Evolutionary conservation across 1,140 invertebrate genomes (phyloP), one percentile per base, ranked within the genome.

Genomic region (Aphis craccivora): DNA sequence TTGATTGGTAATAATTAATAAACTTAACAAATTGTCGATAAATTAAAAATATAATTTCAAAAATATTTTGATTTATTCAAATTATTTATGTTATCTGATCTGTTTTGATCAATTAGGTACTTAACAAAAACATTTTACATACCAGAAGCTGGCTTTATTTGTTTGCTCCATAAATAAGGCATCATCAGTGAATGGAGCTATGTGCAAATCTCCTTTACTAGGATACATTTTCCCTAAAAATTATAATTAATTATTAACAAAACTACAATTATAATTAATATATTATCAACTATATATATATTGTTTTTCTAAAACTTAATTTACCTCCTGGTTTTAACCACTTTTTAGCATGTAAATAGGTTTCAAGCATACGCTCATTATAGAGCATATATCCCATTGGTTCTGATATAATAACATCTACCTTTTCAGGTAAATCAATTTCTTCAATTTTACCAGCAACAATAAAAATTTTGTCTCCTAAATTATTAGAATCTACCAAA

Each of bases 361-460:
- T 99, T 96, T 99, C 99, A 94, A 99, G 96, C 99, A 99, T 99
- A 94, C 99, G 96, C 95, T 99, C 99, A 96, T 99, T 99, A 95
- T 99, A 99, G 23, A 99, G 96, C 99, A 99, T 99, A 95, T 99
- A 99, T 48, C 99, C 99, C 99, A 99, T 99, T 1, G 99, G 99
- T 96, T 99, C 99, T 20, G 99, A 99, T 94, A 99, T 99, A 94
- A 99, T 99, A 51, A 99, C 97, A 96, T 99, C 99, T 25, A 99
- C 99, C 94, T 96, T 96, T 95, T 99, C 99, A 11, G 99, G 98
- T 94, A 99, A 95, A 94, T 98, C 97, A 86, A 99, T 98, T 96
- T 99, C 99, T 96, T 99, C 99, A 94, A 99, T 99, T 96, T 99
- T 99, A 18, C 99, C 99, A 86, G 99, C 97, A 94, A 99, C 97